Base-by-base conservation (phyloP, 2,797 vertebrate genomes). In the Benthosema pterotum region DNA sequence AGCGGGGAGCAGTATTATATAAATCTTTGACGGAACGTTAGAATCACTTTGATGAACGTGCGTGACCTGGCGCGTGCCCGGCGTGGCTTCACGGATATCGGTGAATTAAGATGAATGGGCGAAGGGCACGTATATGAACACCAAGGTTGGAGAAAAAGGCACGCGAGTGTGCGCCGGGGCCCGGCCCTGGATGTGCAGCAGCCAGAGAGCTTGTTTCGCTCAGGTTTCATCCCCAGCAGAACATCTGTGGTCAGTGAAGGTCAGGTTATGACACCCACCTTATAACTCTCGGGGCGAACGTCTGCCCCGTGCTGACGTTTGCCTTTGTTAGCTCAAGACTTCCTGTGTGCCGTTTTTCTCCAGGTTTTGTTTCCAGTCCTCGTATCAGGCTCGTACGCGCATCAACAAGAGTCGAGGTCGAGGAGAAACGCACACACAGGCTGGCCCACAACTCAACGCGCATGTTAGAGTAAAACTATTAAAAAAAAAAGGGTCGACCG, bases 11-110 rank as follows among this genome's bases (percentile, higher is more conserved):
- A 75, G 74, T 47, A n/a, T n/a, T n/a, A n/a, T n/a, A 74, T 84
- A 74, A 86, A 83, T 86, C 77, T 86, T 86, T 79, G 83, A 86
- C 84, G 84, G 83, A 83, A 88, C 76, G 14, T n/a, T 69, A 83
- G 79, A 81, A 63, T 67, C 67, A 53, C 82, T 87, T 84, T 87
- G 84, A 89, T 82, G 71, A 77, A 67, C 55, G 73, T 53, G 65
- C 74, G 43, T 69, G 68, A 62, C 18, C 18, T 7, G 11, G 65
- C 68, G 47, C 57, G 62, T 87, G 85, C 73, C 13, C 42, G 57
- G 66, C 55, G 64, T 51, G 11, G 72, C 60, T 75, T 87, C 83
- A 83, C 17, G 64, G 78, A 53, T 68, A 78, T 89, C 32, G 68
- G 73, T 14, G 66, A 57, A 60, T 73, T 42, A 50, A 65, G 75